These are phyloP conservation scores for Campylorhamphus procurvoides DNA, from an alignment of 2,113 vertebrate species.

Conservation along the genomic window DNA sequence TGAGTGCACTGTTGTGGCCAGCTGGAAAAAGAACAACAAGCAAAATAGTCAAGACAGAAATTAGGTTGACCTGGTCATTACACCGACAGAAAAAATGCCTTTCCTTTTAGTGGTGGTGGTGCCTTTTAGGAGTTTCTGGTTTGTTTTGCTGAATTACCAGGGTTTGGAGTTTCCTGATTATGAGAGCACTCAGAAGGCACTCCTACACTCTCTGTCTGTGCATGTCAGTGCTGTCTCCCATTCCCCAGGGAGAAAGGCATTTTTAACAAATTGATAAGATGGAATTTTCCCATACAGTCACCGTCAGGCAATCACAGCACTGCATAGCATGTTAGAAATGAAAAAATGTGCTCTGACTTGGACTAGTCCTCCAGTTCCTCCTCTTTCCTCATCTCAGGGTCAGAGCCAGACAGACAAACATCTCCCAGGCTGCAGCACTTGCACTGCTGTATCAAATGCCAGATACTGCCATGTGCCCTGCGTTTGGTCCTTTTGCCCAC, in stretches of 20 bases:
- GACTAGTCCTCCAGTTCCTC: background rate
- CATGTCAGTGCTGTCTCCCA: background rate
- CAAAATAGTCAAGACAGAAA: background rate
- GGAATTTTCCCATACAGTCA: constrained; percentile 7
- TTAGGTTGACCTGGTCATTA: background rate
- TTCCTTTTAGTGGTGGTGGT: background rate
- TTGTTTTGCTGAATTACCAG: constrained; percentile 8
- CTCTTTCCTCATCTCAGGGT: background rate
- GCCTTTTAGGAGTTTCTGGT: background rate
- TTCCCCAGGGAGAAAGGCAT: background rate
- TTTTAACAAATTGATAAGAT: constrained; percentile 15
- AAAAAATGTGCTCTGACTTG: constrained; percentile 3
- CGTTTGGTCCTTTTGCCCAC: background rate
- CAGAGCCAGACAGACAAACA: background rate
- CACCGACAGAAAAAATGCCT: constrained; percentile 3
- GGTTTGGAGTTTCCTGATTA: background rate
- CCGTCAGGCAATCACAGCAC: background rate
- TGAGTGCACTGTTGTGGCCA: constrained; percentile 9
- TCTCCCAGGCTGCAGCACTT: background rate
- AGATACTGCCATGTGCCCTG: background rate
- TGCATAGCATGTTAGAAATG: background rate
- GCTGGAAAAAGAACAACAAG: background rate
- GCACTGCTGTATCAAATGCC: background rate
- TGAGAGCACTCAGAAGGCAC: background rate
- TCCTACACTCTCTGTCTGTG: background rate